Percentiles rank a stretch among this genome's conserved stretches.
These are phyloP conservation scores for Battus philenor DNA, from an alignment of 1,140 invertebrate species.

Conservation along the genomic window DNA sequence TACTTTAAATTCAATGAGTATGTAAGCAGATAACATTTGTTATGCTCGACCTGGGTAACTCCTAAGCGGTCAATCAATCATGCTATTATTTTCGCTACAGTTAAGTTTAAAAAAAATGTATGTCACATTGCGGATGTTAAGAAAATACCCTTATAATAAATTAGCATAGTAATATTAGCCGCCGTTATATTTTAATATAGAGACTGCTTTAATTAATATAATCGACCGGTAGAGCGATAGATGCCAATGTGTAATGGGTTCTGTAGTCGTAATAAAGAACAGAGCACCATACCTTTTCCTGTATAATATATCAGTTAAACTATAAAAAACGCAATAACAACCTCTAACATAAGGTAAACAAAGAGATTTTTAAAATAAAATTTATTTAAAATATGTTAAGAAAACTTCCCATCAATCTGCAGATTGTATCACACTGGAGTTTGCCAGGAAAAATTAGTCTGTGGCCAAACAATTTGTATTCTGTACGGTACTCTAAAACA, in stretches of 20 bases:
- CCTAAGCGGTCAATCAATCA: constrained; percentile 63
- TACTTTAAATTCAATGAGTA: no score
- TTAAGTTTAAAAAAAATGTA: constrained; percentile 68
- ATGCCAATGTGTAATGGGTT: constrained; percentile 18
- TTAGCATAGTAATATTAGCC: constrained; percentile 65
- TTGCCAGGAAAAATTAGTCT: background rate
- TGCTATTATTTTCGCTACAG: constrained; percentile 68
- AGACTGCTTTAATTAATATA: constrained; percentile 59
- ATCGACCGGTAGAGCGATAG: constrained; percentile 26
- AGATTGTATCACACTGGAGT: background rate
- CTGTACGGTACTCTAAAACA: constrained; percentile 13
- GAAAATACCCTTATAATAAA: constrained; percentile 72
- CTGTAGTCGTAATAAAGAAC: constrained; percentile 3
- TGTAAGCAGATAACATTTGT: no score
- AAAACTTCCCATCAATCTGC: background rate
- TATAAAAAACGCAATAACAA: no score
- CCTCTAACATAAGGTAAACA: no score
- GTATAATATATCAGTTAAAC: no score
- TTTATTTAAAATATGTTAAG: no score
- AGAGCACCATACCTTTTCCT: background rate
- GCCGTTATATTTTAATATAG: constrained; percentile 68
- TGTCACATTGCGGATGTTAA: constrained; percentile 68
- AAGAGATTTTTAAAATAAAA: no score
- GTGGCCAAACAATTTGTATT: background rate
- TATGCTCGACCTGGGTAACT: constrained; percentile 14